These are phyloP conservation scores for Nymphalis io DNA, from an alignment of 1,140 invertebrate genomes.

Conservation along the genomic window DNA sequence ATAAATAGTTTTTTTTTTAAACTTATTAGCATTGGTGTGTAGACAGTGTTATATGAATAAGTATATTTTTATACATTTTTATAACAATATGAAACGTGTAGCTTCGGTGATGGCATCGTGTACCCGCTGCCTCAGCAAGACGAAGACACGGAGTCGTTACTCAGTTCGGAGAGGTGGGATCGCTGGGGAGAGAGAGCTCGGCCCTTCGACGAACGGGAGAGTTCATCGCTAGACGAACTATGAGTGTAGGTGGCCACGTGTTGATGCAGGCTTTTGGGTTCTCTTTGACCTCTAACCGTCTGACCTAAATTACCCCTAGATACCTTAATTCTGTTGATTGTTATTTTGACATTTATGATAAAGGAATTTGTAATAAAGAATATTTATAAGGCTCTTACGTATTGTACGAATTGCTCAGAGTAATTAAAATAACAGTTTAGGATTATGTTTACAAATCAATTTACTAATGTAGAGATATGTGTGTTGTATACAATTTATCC, in stretches of 20 bases:
- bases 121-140: slow-evolving; percentile 90
- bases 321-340: too few species aligned
- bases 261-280: slow-evolving; percentile 19
- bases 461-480: too few species aligned
- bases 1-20: background rate
- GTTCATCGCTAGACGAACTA: slow-evolving; percentile 72
- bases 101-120: slow-evolving; percentile 92
- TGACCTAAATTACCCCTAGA: background rate
- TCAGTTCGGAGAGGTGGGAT: slow-evolving; percentile 82
- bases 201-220: slow-evolving; percentile 71
- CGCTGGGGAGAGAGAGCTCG: slow-evolving; percentile 75
- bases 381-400: too few species aligned
- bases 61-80: background rate
- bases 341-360: too few species aligned
- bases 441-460: too few species aligned
- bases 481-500: too few species aligned
- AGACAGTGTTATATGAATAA: background rate
- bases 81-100: slow-evolving; percentile 53
- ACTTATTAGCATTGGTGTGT: slow-evolving; percentile 7
- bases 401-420: too few species aligned
- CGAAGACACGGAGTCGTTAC: slow-evolving; percentile 90
- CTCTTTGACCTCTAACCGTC: slow-evolving; percentile 10
- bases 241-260: slow-evolving; percentile 53
- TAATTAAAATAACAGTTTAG: too few species aligned
- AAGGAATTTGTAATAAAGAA: too few species aligned